Evolutionary conservation across 2,113 vertebrate species (phyloP), one percentile per base, ranked within the genome.

Genomic region (Carollia perspicillata): DNA sequence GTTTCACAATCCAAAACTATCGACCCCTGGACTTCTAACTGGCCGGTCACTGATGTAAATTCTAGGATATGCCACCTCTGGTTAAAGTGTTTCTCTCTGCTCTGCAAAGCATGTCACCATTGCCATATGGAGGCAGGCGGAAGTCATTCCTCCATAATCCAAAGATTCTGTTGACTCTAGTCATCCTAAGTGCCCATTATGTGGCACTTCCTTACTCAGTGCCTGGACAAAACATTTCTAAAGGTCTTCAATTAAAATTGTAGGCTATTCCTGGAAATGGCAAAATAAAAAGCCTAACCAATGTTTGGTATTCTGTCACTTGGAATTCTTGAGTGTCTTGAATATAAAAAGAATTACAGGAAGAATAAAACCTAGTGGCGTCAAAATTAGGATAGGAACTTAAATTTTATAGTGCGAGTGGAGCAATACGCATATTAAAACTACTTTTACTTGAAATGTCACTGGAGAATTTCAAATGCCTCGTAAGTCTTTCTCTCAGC

Each of bases 371-470:
- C 33, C 33, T 77, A 28, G 23, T 66, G 7, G 16, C 72, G 55
- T 89, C 65, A 86, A 89, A 90, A 81, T 80, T 84, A 75, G 37
- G 26, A 47, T 30, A 80, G 55, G 33, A 86, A 95, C 93, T 92
- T 85, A 71, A 96, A 94, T 90, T 90, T 90, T 78, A 58, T 84
- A 78, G 18, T 51, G 33, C 90, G 33, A 66, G 28, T 84, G 22
- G 12, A 84, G 3, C 69, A 97, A 55, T 65, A 53, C 94, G 28
- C 51, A 74, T 51, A 44, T 85, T 85, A 89, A 95, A 95, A 80
- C 95, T 83, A 42, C 11, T 80, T 97, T 95, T 89, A 40, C 53
- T 91, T 84, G 35, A 95, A 93, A 92, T 68, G 11, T 84, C 53
- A 85, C 55, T 89, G 22, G 66, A 78, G 47, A 96, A 93, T 93